Conservation (phyloP, 1,140 invertebrate species). For the Kradibia gibbosae region DNA sequence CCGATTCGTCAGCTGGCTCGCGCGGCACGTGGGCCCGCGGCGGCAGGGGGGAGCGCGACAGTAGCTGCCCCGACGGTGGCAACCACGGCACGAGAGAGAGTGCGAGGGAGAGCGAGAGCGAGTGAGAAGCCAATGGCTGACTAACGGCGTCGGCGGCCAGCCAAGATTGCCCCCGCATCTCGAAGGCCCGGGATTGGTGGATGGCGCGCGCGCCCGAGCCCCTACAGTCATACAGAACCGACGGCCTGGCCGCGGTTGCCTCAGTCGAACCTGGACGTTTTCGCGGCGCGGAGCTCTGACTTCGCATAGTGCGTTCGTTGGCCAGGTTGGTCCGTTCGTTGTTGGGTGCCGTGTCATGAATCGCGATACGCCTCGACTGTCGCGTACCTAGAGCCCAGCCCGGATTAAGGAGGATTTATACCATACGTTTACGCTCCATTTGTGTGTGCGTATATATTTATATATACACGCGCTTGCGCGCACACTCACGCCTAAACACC, state of each 20-base stretch:
- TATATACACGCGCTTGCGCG: no score
- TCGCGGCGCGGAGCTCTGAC: slow-evolving; percentile 50
- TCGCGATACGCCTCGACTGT: not conserved
- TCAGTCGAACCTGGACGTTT: slow-evolving; percentile 67
- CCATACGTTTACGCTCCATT: no score
- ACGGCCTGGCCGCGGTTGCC: slow-evolving; percentile 53
- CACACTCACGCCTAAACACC: no score
- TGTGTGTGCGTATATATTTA: no score
- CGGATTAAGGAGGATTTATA: not conserved
- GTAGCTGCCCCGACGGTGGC: not conserved
- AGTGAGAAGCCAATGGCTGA: no score
- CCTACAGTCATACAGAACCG: slow-evolving; percentile 64
- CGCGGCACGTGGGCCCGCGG: not conserved
- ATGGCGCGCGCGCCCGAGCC: slow-evolving; percentile 65
- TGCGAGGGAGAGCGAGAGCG: slow-evolving; percentile 41
- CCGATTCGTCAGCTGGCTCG: slow-evolving; percentile 24
- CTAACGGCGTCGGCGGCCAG: no score
- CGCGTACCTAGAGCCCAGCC: no score
- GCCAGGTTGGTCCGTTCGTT: not conserved
- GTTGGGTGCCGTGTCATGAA: not conserved
- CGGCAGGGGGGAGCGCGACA: not conserved
- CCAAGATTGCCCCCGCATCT: not conserved
- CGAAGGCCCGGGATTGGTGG: slow-evolving; percentile 58
- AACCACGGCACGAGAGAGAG: slow-evolving; percentile 11
- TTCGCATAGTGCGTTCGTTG: slow-evolving; percentile 15